phyloP scores from a whole-genome alignment of 2,888 invertebrate genomes.

The Lasioglossum villosulum region DNA sequence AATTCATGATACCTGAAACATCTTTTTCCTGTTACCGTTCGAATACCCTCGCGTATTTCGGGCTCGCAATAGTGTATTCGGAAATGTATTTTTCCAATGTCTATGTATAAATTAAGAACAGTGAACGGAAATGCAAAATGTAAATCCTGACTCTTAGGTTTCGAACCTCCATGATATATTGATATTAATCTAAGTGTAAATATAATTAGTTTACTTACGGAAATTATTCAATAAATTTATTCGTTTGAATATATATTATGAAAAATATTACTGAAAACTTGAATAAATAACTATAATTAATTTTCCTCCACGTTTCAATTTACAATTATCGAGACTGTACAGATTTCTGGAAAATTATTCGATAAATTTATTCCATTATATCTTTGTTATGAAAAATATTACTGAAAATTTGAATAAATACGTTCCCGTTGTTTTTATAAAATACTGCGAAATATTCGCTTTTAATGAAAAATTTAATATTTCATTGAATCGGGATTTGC shows the following conservation, averaged over 20 bases:
- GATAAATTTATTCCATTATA: neutral
- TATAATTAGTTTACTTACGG: neutral
- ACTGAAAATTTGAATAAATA: neutral
- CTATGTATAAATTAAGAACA: neutral
- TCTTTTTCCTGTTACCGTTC: neutral
- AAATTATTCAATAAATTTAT: no score
- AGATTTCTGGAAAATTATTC: neutral
- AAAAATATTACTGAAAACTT: no score
- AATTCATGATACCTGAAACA: neutral
- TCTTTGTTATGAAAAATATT: neutral
- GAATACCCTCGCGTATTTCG: neutral
- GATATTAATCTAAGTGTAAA: neutral
- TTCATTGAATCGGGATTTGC: neutral
- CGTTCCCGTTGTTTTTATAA: neutral
- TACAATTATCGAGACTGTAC: no score
- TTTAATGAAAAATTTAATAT: neutral
- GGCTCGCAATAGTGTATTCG: neutral
- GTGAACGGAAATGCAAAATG: neutral
- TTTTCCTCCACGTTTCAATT: neutral
- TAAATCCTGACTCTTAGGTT: neutral
- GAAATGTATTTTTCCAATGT: neutral
- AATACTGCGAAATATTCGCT: neutral
- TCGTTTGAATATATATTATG: no score
- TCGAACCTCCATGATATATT: neutral
- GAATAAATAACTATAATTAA: neutral